phyloP scores from a whole-genome alignment of 2,797 vertebrate genomes.

The Manis javanica region DNA sequence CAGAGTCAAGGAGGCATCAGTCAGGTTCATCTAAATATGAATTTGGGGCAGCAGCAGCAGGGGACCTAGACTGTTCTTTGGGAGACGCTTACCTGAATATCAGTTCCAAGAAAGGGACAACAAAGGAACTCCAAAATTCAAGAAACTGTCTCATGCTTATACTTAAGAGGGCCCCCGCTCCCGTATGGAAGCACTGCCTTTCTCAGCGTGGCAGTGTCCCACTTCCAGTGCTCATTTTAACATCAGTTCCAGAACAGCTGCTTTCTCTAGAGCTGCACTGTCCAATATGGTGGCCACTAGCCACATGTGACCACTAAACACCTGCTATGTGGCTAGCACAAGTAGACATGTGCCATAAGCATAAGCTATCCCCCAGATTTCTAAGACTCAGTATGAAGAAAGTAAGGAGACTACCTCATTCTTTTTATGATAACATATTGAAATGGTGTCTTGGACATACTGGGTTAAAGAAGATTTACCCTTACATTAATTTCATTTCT shows the following conservation, averaged over 20 bases:
- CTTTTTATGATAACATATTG: constrained; percentile 26
- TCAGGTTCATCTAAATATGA: constrained; percentile 28
- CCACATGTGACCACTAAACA: background rate
- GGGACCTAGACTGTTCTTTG: constrained; percentile 43
- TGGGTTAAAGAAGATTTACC: background rate
- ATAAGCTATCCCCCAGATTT: constrained; percentile 35
- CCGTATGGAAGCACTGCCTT: background rate
- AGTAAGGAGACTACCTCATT: constrained; percentile 17
- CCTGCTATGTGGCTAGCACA: background rate
- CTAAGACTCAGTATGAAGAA: constrained; percentile 49
- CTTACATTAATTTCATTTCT: constrained; percentile 46
- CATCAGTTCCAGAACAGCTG: background rate
- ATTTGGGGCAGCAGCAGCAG: constrained; percentile 46
- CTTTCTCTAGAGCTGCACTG: constrained; percentile 33
- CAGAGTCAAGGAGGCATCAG: constrained; percentile 15
- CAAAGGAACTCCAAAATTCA: constrained; percentile 56
- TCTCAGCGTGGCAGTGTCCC: background rate
- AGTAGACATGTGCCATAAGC: background rate
- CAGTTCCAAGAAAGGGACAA: constrained; percentile 71
- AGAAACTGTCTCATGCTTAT: constrained; percentile 10
- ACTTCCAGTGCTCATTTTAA: constrained; percentile 54
- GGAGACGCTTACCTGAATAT: constrained; percentile 81
- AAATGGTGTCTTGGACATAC: constrained; percentile 31
- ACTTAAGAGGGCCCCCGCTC: constrained; percentile 48
- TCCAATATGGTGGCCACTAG: background rate